phyloP scores from a whole-genome alignment of 1,140 invertebrate genomes.

The Kradibia gibbosae region DNA sequence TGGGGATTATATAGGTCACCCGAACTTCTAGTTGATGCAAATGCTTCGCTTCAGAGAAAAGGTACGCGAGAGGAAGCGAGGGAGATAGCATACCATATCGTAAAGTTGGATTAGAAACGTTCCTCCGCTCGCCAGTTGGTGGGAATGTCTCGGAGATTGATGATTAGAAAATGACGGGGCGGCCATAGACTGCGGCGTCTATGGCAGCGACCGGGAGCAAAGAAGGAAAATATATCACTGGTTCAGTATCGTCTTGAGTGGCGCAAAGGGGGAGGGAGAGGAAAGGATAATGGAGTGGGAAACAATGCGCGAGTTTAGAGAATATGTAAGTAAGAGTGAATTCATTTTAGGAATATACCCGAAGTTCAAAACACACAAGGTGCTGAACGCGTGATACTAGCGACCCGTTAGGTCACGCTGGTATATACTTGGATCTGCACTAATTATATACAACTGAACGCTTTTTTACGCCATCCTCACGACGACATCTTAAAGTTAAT shows the following conservation, averaged over 20 bases:
- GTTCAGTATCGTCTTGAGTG: background rate
- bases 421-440: background rate
- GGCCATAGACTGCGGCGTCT: background rate
- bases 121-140: background rate
- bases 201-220: background rate
- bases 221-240: background rate
- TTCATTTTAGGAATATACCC: background rate
- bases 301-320: background rate
- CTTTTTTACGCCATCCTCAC: background rate
- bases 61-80: background rate
- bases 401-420: background rate
- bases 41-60: background rate
- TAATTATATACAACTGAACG: background rate
- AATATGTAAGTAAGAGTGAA: background rate
- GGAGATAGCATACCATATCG: background rate
- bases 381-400: background rate
- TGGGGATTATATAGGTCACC: slow-evolving; percentile 7
- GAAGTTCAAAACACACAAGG: background rate
- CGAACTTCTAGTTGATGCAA: background rate
- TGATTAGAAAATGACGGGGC: slow-evolving; percentile 4
- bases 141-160: background rate
- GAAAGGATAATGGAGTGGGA: background rate
- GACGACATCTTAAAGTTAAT: no score
- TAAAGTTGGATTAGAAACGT: slow-evolving; percentile 11
- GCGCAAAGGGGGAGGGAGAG: background rate